Percentiles rank a stretch among this genome's conserved stretches.
These are phyloP conservation scores for Pedicia rivosa DNA, from an alignment of 2,888 invertebrate genomes.

Conservation along the genomic window DNA sequence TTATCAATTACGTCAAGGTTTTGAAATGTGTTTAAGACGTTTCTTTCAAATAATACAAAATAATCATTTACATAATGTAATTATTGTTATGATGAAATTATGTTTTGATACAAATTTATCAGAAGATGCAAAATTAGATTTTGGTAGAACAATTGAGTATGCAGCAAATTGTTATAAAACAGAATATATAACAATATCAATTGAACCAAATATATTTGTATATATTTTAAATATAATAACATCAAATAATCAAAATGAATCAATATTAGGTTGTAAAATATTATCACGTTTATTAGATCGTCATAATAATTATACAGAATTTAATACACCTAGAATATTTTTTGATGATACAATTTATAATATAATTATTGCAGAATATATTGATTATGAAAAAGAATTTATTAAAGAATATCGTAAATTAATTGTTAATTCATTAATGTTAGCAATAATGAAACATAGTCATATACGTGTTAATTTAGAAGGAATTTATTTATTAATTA, in stretches of 20 bases:
- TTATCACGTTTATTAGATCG: constrained; percentile 40
- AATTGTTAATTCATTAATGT: constrained; percentile 16
- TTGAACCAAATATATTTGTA: constrained; percentile 34
- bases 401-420: not conserved
- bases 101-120: constrained; percentile 28
- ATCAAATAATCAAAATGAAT: constrained; percentile 31
- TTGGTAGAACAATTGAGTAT: constrained; percentile 36
- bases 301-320: constrained; percentile 31
- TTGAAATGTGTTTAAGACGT: constrained; percentile 38
- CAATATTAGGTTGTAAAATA: constrained; percentile 37
- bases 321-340: constrained; percentile 37
- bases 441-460: constrained; percentile 33
- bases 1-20: constrained; percentile 31
- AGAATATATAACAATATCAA: constrained; percentile 27
- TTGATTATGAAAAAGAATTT: constrained; percentile 11
- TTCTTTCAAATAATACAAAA: constrained; percentile 35
- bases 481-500: constrained; percentile 36
- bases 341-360: constrained; percentile 30
- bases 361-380: constrained; percentile 28
- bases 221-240: constrained; percentile 33
- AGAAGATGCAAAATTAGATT: constrained; percentile 34
- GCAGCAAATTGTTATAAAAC: constrained; percentile 34
- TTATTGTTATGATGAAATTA: constrained; percentile 36
- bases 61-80: constrained; percentile 31
- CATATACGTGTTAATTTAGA: constrained; percentile 34